Percentiles rank a stretch among this genome's conserved stretches.
These are phyloP conservation scores for Otis tarda DNA, from an alignment of 2,113 vertebrate species.

Conservation along the genomic window DNA sequence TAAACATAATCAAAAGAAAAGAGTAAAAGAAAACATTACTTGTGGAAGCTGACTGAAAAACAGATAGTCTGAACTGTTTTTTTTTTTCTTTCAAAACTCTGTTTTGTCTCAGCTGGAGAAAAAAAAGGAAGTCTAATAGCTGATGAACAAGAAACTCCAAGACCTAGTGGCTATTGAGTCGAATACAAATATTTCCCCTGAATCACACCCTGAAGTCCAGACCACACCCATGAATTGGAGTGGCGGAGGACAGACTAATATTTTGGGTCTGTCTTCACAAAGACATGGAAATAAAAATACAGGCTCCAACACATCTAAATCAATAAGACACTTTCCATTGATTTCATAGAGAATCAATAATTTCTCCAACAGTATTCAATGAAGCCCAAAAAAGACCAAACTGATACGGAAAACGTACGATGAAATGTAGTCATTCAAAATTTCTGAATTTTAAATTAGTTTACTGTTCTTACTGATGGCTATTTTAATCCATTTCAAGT, in stretches of 20 bases:
- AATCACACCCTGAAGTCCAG: background rate
- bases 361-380: background rate
- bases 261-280: background rate
- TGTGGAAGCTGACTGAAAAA: background rate
- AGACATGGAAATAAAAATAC: background rate
- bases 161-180: accelerated
- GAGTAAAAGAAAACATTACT: background rate
- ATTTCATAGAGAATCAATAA: background rate
- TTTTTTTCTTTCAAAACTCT: background rate
- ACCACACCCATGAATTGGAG: background rate
- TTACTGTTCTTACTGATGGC: background rate
- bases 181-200: background rate
- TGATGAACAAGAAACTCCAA: background rate
- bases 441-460: background rate
- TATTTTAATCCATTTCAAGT: background rate
- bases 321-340: background rate
- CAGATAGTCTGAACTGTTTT: background rate
- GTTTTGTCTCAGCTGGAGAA: background rate
- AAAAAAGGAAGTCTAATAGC: background rate
- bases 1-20: background rate
- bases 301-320: background rate
- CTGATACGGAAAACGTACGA: background rate
- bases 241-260: background rate
- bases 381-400: background rate
- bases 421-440: background rate